Percentiles rank a stretch among this genome's conserved stretches.
Evolutionary conservation across 2,113 vertebrate species (phyloP).

Genomic region (Rafetus swinhoei): DNA sequence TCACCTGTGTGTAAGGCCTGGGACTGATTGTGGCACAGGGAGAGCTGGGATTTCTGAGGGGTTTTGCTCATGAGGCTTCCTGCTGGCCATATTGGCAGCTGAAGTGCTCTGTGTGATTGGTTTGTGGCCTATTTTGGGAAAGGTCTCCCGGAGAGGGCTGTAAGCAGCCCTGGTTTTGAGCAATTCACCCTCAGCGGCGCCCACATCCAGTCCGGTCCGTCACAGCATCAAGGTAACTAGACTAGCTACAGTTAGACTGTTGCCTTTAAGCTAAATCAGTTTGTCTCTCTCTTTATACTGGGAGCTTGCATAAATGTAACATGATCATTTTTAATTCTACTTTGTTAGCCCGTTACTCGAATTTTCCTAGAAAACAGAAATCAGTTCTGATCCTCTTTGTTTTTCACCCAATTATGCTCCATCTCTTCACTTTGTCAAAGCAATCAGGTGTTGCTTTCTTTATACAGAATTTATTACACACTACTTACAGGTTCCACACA

Average conservation of each 20-base stretch:
- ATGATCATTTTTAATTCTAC: not conserved
- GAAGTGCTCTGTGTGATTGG: no score
- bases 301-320: not conserved
- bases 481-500: conserved; percentile 97
- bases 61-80: no score
- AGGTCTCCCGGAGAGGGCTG: no score
- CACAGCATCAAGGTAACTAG: not conserved
- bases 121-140: no score
- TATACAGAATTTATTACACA: not conserved
- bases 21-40: no score
- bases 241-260: not conserved
- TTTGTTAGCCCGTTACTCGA: accelerated
- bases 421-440: not conserved
- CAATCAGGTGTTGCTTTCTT: accelerated
- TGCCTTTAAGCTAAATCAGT: not conserved
- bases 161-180: no score
- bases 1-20: no score
- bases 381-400: not conserved
- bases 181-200: no score
- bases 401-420: not conserved
- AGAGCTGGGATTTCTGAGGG: no score
- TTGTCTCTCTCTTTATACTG: not conserved
- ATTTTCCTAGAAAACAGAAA: not conserved
- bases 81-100: no score
- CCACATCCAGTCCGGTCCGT: no score